These are phyloP conservation scores for Zaprionus capensis DNA, from an alignment of 1,140 invertebrate genomes.

Conservation along the genomic window DNA sequence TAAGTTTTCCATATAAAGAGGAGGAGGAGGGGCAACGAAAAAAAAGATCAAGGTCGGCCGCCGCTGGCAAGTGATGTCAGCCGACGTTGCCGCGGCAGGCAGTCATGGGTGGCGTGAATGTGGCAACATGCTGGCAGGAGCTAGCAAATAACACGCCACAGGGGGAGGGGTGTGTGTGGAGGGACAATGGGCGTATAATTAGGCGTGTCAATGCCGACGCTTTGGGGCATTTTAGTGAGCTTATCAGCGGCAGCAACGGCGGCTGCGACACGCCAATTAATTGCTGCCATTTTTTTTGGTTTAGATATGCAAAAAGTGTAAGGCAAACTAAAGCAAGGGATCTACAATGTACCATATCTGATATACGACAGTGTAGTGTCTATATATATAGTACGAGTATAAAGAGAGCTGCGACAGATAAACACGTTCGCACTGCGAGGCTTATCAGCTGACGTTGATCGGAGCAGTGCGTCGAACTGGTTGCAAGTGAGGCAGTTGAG, in stretches of 20 bases:
- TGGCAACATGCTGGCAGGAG: slow-evolving; percentile 61
- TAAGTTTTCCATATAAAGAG: slow-evolving; percentile 47
- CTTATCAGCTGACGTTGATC: slow-evolving; percentile 78
- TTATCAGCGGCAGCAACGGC: slow-evolving; percentile 54
- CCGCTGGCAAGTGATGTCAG: slow-evolving; percentile 63
- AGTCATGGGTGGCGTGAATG: slow-evolving; percentile 76
- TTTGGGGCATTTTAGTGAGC: slow-evolving; percentile 69
- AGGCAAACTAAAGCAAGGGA: slow-evolving; percentile 32
- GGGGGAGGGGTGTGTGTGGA: not conserved
- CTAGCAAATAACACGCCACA: not conserved
- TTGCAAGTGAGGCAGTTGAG: slow-evolving; percentile 8
- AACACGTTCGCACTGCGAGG: slow-evolving; percentile 42
- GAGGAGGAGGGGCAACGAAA: not conserved
- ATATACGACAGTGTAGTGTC: slow-evolving; percentile 7
- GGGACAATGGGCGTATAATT: slow-evolving; percentile 58
- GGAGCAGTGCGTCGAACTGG: slow-evolving; percentile 57
- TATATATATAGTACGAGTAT: slow-evolving; percentile 30
- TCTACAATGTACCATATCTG: not conserved
- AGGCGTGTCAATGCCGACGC: slow-evolving; percentile 77
- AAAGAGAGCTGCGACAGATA: slow-evolving; percentile 38
- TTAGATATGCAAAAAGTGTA: slow-evolving; percentile 72
- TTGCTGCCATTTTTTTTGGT: slow-evolving; percentile 68
- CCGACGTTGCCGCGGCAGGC: slow-evolving; percentile 7
- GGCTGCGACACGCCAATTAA: slow-evolving; percentile 71
- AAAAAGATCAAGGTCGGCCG: slow-evolving; percentile 70